These are phyloP conservation scores for Reinhardtius hippoglossoides DNA, from an alignment of 2,113 vertebrate species.

Conservation along the genomic window DNA sequence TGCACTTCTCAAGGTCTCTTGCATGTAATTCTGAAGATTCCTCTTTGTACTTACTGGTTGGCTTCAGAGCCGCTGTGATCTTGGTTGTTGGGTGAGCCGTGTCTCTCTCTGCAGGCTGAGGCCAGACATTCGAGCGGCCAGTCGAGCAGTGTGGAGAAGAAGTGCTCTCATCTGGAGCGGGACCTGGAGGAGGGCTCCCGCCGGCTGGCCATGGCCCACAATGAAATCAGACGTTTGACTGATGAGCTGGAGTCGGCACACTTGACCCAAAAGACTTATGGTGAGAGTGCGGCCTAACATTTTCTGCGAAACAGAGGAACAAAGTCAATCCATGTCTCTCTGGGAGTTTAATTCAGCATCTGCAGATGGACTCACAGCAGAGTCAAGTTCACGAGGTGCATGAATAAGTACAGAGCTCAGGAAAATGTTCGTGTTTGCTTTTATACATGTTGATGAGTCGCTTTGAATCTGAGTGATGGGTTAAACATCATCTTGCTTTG, in stretches of 20 bases:
- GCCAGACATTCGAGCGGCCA: constrained; percentile 59
- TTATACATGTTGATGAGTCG: too few species aligned
- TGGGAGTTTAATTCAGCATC: too few species aligned
- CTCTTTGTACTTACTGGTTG: neutral
- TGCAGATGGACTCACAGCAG: too few species aligned
- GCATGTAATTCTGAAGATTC: constrained; percentile 19
- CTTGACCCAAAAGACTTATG: constrained; percentile 74
- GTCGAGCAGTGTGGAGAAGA: constrained; percentile 61
- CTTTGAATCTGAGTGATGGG: too few species aligned
- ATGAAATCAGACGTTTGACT: constrained; percentile 81
- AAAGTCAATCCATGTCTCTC: too few species aligned
- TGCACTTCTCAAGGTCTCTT: constrained; percentile 34
- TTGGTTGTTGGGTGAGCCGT: neutral
- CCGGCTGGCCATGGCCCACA: constrained; percentile 78
- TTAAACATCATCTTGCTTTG: too few species aligned
- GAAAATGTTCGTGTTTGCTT: too few species aligned
- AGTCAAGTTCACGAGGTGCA: too few species aligned
- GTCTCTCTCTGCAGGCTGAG: constrained; percentile 40
- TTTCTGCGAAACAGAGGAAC: neutral
- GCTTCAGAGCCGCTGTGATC: neutral
- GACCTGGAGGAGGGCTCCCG: constrained; percentile 78
- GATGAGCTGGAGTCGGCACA: constrained; percentile 79
- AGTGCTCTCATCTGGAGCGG: constrained; percentile 67
- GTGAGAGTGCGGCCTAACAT: constrained; percentile 63
- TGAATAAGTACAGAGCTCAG: too few species aligned